Base-by-base conservation (phyloP, 2,888 invertebrate genomes). In the Drosophila cognata region DNA sequence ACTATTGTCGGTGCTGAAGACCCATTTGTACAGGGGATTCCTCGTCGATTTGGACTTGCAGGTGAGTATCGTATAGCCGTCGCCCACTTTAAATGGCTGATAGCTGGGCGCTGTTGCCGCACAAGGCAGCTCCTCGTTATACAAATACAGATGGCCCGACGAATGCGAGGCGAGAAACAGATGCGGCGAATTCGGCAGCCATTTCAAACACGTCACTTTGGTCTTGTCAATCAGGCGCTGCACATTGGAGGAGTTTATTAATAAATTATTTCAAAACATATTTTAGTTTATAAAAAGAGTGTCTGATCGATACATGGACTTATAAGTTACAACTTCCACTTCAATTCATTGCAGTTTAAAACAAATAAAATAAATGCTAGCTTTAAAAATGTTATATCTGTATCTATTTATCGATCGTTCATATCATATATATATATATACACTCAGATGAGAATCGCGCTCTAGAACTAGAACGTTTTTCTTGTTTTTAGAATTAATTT, bases 81-180 rank as follows among this genome's bases (percentile, higher is more conserved):
- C 98, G 3, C 99, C 99, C 89, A 97, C 96, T 93, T 99, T 99
- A 93, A 98, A 98, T 41, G 97, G 96, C 93, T 99, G 99, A 94
- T 99, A 99, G 92, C 97, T 96, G 2, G 99, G 99, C 62, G 97
- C 95, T 25, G 98, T 96, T 25, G 97, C 96, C 11, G 98, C 97
- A 93, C 98, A 98, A 11, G 96, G 95, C 81, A 99, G 94, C 94
- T 98, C 98, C 94, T 99, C 99, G 94, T 99, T 99, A 94, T 99
- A 99, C 63, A 99, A 96, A 94, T 99, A 99, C 90, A 99, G 95
- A 92, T 99, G 98, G 28, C 99, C 99, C 70, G 98, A 98, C 75
- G 97, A 96, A 94, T 99, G 99, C 59, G 99, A 97, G 70, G 98
- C 97, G 87, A 99, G 94, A 94, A 99, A 99, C 88, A 98, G 95